Evolutionary conservation across 2,797 vertebrate species (phyloP), one percentile per base, ranked within the genome.

Genomic region (Anguilla megastoma): DNA sequence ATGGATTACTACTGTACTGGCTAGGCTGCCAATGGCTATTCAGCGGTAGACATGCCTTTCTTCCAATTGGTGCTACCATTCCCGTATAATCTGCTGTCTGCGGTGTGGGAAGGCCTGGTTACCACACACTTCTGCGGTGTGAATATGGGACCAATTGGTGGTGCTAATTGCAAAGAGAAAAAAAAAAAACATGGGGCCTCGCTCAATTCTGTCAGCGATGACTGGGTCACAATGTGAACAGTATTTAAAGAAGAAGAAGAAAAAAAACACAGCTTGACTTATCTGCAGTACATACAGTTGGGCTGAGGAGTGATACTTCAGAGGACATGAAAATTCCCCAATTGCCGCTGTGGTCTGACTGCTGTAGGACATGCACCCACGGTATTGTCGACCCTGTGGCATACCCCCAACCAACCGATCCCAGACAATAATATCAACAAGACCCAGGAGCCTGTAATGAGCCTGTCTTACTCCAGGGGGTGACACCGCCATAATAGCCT

Each of bases 211-310:
- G 74, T 41, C 74, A 79, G 14, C 5, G 36, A 36, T 30, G 33
- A 45, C 12, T 45, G 12, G 4, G 74, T 45, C 74, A 79, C 36
- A 21, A 6, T 45, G 33, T 27, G 27, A 41, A 45, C 71, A 76
- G 45, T 1, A 7, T 45, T 79, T 79, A 16, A 5, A 36, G 7
- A 21, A 12, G 16, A 9, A 21, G 36, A 36, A 30, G 33, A 79
- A 41, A 79, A 41, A 71, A 71, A 71, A 71, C 69, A 71, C n/a
- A 71, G 69, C 27, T 71, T 71, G 69, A 71, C 27, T 71, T 12
- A 71, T 30, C 8, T 30, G 27, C 0, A 33, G 27, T 30, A 27
- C 27, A 30, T 14, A 71, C 41, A 45, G 41, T 45, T 45, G 69
- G 27, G 69, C 69, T 12, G n/a, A 30, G 69, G 69, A 33, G 27